These are phyloP conservation scores for Phymorhynchus buccinoides DNA, from an alignment of 1,140 invertebrate genomes.

Conservation along the genomic window DNA sequence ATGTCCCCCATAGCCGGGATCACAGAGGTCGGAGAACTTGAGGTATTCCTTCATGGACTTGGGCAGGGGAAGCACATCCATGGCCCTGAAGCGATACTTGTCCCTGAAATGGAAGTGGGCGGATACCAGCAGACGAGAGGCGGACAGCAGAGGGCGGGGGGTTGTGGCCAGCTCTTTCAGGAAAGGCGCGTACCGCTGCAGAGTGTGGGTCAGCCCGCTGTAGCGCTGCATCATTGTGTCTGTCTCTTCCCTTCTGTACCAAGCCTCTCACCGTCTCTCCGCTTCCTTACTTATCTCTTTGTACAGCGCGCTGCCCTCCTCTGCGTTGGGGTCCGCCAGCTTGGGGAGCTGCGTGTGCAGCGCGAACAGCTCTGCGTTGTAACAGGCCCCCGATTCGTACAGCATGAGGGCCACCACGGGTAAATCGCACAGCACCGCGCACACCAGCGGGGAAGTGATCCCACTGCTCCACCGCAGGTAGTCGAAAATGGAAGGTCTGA, in stretches of 20 bases:
- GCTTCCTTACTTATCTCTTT: neutral
- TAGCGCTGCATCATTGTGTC: neutral
- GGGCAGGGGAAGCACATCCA: neutral
- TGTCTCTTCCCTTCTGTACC: too few relatives aligned
- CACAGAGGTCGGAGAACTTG: neutral
- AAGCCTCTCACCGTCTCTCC: too few relatives aligned
- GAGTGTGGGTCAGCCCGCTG: neutral
- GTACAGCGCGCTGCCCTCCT: neutral
- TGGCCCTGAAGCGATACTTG: neutral
- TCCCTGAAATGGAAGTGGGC: neutral
- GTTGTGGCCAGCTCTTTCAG: neutral
- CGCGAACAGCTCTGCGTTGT: neutral
- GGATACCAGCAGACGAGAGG: slow-evolving; percentile 1
- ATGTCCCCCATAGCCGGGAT: neutral
- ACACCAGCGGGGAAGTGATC: neutral
- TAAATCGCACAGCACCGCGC: neutral
- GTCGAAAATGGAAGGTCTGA: too few relatives aligned
- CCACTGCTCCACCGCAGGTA: neutral
- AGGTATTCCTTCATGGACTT: neutral
- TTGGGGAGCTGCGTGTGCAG: neutral
- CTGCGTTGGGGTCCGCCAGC: neutral
- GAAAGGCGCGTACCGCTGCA: neutral
- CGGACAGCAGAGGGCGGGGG: neutral
- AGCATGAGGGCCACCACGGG: neutral
- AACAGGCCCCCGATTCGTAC: slow-evolving; percentile 18